Percentiles rank a stretch among this genome's conserved stretches.
Evolutionary conservation across 2,888 invertebrate genomes (phyloP).

Genomic region (Malthinus flaveolus): DNA sequence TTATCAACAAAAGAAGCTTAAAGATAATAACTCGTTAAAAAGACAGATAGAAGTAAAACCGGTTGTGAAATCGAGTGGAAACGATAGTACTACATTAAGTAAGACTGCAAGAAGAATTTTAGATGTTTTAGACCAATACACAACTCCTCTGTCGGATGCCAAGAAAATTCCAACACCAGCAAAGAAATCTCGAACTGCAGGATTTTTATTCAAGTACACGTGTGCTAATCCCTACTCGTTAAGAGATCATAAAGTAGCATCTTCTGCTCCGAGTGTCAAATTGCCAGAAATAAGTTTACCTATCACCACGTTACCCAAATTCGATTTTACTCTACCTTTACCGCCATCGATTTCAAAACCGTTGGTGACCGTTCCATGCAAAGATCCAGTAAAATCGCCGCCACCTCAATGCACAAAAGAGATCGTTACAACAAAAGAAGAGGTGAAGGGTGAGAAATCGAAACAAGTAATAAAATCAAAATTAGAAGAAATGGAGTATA

Average conservation of each 20-base stretch:
- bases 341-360: constrained; percentile 35
- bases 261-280: constrained; percentile 50
- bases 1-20: constrained; percentile 34
- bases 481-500: constrained; percentile 42
- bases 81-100: constrained; percentile 60
- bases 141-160: constrained; percentile 78
- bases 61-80: constrained; percentile 44
- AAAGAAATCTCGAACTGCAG: constrained; percentile 38
- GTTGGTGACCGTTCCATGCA: constrained; percentile 10
- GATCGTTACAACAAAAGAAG: not conserved
- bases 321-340: constrained; percentile 55
- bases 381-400: not conserved
- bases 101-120: constrained; percentile 78
- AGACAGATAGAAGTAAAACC: constrained; percentile 57
- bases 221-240: constrained; percentile 47
- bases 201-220: constrained; percentile 42
- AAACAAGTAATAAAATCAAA: constrained; percentile 1
- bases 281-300: constrained; percentile 60
- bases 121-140: constrained; percentile 79
- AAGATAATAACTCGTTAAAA: constrained; percentile 33
- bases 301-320: constrained; percentile 61
- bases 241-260: constrained; percentile 33
- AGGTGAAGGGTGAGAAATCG: not conserved
- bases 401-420: no score
- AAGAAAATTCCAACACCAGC: constrained; percentile 70